Percentiles rank a stretch among this genome's conserved stretches.
Conservation (phyloP, 2,888 invertebrate genomes). For the Tigriopus californicus region DNA sequence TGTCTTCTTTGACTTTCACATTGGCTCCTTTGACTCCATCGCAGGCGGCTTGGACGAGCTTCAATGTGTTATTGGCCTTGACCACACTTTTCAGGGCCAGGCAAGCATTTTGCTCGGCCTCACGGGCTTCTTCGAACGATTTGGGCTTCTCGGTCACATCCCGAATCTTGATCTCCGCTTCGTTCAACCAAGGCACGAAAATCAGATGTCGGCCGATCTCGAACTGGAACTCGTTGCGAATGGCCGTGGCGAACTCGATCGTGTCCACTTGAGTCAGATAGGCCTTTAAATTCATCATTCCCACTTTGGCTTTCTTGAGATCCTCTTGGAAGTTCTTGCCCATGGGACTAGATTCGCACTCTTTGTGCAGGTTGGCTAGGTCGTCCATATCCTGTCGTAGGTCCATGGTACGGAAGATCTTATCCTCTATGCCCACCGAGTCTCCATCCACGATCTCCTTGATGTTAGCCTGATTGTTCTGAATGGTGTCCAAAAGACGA, state of each 20-base stretch:
- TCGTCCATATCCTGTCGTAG: constrained; percentile 5
- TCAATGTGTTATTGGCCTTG: constrained; percentile 4
- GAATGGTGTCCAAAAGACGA: background rate
- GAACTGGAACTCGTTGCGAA: constrained; percentile 5
- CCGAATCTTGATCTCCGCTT: background rate
- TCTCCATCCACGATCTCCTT: constrained; percentile 5
- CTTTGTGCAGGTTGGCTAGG: background rate
- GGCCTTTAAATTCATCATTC: background rate
- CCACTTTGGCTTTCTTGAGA: constrained; percentile 8
- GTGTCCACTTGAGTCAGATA: background rate
- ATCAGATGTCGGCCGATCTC: background rate
- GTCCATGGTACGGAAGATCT: constrained; percentile 4
- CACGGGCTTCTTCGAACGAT: constrained; percentile 6
- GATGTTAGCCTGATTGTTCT: constrained; percentile 1
- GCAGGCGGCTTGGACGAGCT: background rate
- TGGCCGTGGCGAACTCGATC: background rate
- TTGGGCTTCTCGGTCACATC: background rate
- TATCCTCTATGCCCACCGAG: background rate
- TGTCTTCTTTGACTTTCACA: constrained; percentile 1
- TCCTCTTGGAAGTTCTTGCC: background rate
- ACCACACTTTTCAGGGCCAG: constrained; percentile 5
- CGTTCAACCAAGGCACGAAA: constrained; percentile 4
- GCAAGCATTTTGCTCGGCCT: background rate
- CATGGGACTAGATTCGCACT: constrained; percentile 3
- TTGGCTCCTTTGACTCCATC: constrained; percentile 1